These are phyloP conservation scores for Pterocles burchelli DNA, from an alignment of 2,113 vertebrate genomes.

Conservation along the genomic window DNA sequence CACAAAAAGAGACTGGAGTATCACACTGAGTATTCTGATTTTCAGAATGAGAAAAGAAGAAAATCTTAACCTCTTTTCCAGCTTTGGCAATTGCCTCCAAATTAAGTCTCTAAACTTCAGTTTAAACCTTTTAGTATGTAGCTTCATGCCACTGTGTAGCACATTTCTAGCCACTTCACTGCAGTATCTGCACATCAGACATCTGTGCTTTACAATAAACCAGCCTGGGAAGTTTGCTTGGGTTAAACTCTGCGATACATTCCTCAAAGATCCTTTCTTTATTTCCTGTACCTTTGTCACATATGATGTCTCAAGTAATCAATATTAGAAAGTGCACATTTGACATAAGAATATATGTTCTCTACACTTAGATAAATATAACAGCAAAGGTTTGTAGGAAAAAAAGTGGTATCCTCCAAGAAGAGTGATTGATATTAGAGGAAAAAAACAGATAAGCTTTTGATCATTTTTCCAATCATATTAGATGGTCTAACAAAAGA, in stretches of 20 bases:
- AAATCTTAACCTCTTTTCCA: background rate
- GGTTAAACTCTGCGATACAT: background rate
- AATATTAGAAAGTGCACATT: background rate
- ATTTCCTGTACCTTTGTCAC: background rate
- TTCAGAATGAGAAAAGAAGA: background rate
- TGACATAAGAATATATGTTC: background rate
- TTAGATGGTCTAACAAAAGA: background rate
- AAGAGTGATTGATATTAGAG: background rate
- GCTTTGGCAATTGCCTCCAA: background rate
- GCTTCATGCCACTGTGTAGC: background rate
- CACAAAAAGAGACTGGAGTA: background rate
- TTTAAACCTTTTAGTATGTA: background rate
- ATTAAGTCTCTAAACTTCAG: background rate
- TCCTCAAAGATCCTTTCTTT: constrained; percentile 9
- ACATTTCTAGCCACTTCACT: background rate
- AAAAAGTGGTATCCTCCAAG: background rate
- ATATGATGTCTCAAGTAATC: background rate
- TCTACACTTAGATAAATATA: background rate
- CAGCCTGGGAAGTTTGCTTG: background rate
- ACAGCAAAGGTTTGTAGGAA: background rate
- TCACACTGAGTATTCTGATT: background rate
- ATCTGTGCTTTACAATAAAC: background rate
- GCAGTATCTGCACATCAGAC: background rate
- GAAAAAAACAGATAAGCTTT: background rate
- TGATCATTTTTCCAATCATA: background rate